A percentile compares a stretch with the other conserved stretches of the same genome.
Evolutionary conservation across 2,888 invertebrate species (phyloP).

Genomic region (Zele albiditarsus): DNA sequence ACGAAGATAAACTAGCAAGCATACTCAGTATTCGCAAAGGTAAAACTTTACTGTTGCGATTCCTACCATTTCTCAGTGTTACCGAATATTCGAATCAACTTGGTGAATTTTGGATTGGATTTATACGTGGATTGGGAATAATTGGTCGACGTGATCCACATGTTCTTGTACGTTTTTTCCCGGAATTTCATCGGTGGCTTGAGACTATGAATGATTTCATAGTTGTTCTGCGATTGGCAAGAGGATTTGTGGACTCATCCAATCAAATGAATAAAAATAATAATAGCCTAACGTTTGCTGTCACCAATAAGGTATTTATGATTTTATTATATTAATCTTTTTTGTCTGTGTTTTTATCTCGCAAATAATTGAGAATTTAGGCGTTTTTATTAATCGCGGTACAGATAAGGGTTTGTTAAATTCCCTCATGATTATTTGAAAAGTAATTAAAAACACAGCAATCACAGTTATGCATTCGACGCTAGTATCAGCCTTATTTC

Average conservation of each 20-base stretch:
- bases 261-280: conserved; percentile 63
- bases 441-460: too few species aligned
- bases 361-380: too few species aligned
- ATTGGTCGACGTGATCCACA: conserved; percentile 77
- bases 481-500: too few species aligned
- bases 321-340: conserved; percentile 27
- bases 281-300: conserved; percentile 71
- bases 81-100: conserved; percentile 74
- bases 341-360: too few species aligned
- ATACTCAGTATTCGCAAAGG: conserved; percentile 88
- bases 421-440: too few species aligned
- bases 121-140: conserved; percentile 76
- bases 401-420: too few species aligned
- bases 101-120: conserved; percentile 77
- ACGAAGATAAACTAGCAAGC: conserved; percentile 81
- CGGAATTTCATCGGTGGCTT: conserved; percentile 77
- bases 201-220: conserved; percentile 56
- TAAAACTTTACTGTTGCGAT: conserved; percentile 81
- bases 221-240: conserved; percentile 60
- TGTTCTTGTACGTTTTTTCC: conserved; percentile 75
- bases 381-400: too few species aligned
- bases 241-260: conserved; percentile 63
- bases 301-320: conserved; percentile 74
- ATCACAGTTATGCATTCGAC: too few species aligned
- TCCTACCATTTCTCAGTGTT: conserved; percentile 77